Conservation (phyloP, 2,888 invertebrate genomes). For the Acleris holmiana region DNA sequence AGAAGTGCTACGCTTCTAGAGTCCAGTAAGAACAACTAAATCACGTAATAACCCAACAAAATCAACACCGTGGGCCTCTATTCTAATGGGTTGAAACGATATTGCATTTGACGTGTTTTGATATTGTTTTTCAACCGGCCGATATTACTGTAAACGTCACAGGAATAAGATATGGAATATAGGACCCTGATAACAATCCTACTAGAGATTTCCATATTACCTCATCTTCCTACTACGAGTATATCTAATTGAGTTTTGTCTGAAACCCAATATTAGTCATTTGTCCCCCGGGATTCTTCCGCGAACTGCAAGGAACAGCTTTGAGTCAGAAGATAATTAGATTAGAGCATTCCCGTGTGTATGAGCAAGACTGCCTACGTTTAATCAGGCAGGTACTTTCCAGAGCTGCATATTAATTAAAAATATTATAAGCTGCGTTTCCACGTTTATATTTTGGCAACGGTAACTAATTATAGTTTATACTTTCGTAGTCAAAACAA, state of each 20-base stretch:
- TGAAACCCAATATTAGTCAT: conserved; percentile 52
- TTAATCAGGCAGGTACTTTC: conserved; percentile 15
- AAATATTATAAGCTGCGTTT: too few relatives aligned
- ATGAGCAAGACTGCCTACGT: conserved; percentile 19
- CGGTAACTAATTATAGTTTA: too few relatives aligned
- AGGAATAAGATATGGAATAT: too few relatives aligned
- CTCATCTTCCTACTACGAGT: conserved; percentile 19
- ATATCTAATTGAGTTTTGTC: conserved; percentile 49
- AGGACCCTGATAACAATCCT: conserved; percentile 20
- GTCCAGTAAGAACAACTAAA: background rate
- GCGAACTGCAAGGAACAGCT: conserved; percentile 60
- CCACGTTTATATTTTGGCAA: too few relatives aligned
- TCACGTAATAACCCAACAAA: background rate
- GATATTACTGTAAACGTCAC: too few relatives aligned
- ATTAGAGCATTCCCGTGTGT: conserved; percentile 26
- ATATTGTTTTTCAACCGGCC: too few relatives aligned
- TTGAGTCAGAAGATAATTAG: conserved; percentile 57
- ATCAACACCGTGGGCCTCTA: background rate
- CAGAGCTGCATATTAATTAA: too few relatives aligned
- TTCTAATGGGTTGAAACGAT: too few relatives aligned
- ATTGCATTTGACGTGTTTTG: too few relatives aligned
- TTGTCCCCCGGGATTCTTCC: conserved; percentile 54
- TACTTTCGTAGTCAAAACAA: too few relatives aligned
- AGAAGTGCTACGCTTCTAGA: too few relatives aligned
- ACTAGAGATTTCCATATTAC: conserved; percentile 44